Evolutionary conservation across 2,888 invertebrate species (phyloP).

Genomic region (Lottia scabra): DNA sequence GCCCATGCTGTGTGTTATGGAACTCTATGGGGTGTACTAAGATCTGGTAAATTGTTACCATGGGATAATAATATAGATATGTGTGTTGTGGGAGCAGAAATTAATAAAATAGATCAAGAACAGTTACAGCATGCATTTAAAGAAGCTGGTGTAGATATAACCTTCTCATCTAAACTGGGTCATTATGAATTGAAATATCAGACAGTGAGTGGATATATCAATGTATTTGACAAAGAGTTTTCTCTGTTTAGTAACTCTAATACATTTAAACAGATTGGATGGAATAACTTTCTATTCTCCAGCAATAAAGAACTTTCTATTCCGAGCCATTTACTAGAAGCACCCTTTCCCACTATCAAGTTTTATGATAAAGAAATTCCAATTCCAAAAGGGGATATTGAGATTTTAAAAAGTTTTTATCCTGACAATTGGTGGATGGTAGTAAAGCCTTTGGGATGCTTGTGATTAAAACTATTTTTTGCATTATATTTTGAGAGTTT

Average conservation of each 20-base stretch:
- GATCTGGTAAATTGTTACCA: conserved; percentile 72
- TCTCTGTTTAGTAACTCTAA: conserved; percentile 16
- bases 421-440: conserved; percentile 74
- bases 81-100: conserved; percentile 63
- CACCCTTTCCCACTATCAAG: conserved; percentile 70
- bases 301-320: conserved; percentile 70
- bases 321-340: conserved; percentile 71
- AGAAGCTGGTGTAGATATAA: conserved; percentile 70
- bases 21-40: conserved; percentile 74
- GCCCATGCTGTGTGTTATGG: conserved; percentile 75
- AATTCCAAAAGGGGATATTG: conserved; percentile 74
- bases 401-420: conserved; percentile 75
- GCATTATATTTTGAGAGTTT: too few species aligned
- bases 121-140: conserved; percentile 70
- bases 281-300: conserved; percentile 73
- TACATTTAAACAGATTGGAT: conserved; percentile 72
- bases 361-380: conserved; percentile 66
- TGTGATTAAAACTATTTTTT: too few species aligned
- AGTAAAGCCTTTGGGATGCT: conserved; percentile 44
- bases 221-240: conserved; percentile 67
- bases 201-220: conserved; percentile 68
- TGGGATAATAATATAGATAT: conserved; percentile 74
- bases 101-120: background rate
- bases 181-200: conserved; percentile 70
- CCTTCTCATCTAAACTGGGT: conserved; percentile 72